Evolutionary conservation across 2,797 vertebrate species (phyloP), one percentile per base, ranked within the genome.

Genomic region (Trichosurus vulpecula): DNA sequence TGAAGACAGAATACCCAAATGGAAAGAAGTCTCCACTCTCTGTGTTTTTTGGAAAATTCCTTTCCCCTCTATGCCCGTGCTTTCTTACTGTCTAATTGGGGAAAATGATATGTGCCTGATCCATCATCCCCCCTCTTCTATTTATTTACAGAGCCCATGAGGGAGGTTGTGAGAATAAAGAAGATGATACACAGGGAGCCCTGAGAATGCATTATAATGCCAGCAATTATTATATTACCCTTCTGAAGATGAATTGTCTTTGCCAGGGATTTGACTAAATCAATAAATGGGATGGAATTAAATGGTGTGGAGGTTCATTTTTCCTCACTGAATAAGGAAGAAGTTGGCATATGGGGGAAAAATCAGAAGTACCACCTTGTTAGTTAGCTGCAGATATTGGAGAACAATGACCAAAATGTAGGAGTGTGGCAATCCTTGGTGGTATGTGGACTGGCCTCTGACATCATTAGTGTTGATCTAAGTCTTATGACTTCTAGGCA

Each of bases 241-340:
- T 94, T 93, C 56, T 30, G 95, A 96, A 97, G 96, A 97, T 97
- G 93, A 97, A 97, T 97, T 74, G 95, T 56, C 93, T 87, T 96
- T 96, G 94, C 96, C 96, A 95, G 27, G 41, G 47, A 96, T 95
- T 97, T 97, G 96, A 96, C 97, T 98, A 97, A 97, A 97, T 97
- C 97, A 96, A 90, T 97, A 96, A 97, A 95, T 96, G 92, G 92
- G 3, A 0, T 97, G 93, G 93, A 94, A 95, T 94, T 96, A 97
- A 97, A 92, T 93, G 90, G 91, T 57, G 56, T 0, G 41, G 55
- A 94, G 61, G 94, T 92, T 97, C 94, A 91, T 98, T 97, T 97
- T 96, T 97, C 74, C 95, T 97, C 35, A 87, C 94, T 90, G 92
- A 52, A 93, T 58, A 90, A 96, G 96, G 95, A 81, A 97, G 52